Percentiles rank a stretch among this genome's conserved stretches.
Evolutionary conservation across 92 coral and sea anemone genomes (phyloP).

Genomic region (Isaurus tuberculatus): DNA sequence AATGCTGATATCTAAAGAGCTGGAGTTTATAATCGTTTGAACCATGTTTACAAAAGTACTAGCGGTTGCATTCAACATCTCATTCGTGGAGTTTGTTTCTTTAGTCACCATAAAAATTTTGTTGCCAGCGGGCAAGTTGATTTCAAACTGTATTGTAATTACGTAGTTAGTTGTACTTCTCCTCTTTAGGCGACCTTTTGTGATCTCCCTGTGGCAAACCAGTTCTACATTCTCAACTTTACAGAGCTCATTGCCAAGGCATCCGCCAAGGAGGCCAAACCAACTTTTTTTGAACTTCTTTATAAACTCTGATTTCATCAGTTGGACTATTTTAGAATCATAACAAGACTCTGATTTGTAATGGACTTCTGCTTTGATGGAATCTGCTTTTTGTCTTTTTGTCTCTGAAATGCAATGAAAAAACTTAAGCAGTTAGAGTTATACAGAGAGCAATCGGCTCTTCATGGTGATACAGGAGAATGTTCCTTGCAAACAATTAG

Average conservation of each 20-base stretch:
- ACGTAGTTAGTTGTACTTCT: background rate
- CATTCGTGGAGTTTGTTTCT: background rate
- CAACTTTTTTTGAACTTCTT: background rate
- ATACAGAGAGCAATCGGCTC: too few relatives aligned
- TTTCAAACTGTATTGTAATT: slow-evolving; percentile 23
- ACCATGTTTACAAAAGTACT: background rate
- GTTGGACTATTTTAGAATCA: background rate
- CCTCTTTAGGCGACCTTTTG: slow-evolving; percentile 1
- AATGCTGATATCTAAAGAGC: slow-evolving; percentile 21
- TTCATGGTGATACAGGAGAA: too few relatives aligned
- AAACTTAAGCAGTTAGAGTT: too few relatives aligned
- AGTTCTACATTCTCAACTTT: slow-evolving; percentile 31
- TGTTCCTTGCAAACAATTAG: too few relatives aligned
- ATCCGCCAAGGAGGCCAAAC: slow-evolving; percentile 29
- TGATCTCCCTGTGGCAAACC: slow-evolving; percentile 18
- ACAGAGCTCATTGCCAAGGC: background rate
- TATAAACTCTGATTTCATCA: slow-evolving; percentile 16
- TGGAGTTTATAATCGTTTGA: slow-evolving; percentile 1
- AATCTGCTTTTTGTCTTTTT: background rate
- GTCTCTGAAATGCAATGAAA: background rate
- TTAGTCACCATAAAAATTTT: background rate
- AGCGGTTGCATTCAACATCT: slow-evolving; percentile 16
- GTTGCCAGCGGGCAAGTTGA: slow-evolving; percentile 28
- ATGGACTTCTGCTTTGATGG: slow-evolving; percentile 22
- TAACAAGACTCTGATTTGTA: slow-evolving; percentile 30